Conservation (phyloP, 1,140 invertebrate genomes). For the Reticulitermes speratus region DNA sequence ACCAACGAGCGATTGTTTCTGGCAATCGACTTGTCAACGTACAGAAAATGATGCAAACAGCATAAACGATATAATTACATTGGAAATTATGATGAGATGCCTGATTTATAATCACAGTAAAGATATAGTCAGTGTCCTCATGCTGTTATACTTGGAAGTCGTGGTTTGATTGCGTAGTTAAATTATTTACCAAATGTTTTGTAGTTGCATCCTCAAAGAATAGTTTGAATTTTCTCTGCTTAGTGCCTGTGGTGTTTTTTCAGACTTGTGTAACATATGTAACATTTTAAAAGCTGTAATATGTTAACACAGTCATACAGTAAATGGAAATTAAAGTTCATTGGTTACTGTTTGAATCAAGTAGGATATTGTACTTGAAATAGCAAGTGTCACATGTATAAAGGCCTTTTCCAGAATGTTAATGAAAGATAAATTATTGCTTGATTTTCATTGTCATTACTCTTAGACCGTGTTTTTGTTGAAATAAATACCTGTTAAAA, state of each 20-base stretch:
- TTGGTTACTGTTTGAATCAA: background rate
- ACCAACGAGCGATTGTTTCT: background rate
- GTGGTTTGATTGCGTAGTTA: too few relatives aligned
- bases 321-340: background rate
- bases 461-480: background rate
- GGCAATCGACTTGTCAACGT: background rate
- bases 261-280: background rate
- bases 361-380: background rate
- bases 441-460: background rate
- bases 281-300: background rate
- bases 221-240: background rate
- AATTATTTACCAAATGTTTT: too few relatives aligned
- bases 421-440: background rate
- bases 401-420: background rate
- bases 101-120: too few relatives aligned
- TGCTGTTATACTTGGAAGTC: too few relatives aligned
- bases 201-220: background rate
- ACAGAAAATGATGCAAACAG: background rate
- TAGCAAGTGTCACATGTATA: background rate
- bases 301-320: background rate
- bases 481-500: background rate
- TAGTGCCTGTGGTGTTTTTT: background rate
- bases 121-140: too few relatives aligned
- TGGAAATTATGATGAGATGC: too few relatives aligned
- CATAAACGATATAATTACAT: background rate